Evolutionary conservation across 2,113 vertebrate species (phyloP).

Genomic region (Motacilla alba): DNA sequence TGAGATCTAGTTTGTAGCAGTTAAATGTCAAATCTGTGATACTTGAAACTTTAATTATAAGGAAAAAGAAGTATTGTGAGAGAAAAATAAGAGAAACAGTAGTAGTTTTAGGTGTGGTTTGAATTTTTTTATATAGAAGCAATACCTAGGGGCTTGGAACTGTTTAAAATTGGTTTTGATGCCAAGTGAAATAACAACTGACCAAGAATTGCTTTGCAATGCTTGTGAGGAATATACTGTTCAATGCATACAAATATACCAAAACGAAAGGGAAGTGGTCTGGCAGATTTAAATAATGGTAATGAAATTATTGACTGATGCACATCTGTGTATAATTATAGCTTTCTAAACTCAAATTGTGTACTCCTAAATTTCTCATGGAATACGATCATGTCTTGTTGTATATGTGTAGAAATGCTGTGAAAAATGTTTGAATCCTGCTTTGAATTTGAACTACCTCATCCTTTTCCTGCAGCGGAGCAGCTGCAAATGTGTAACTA

Average conservation of each 20-base stretch:
- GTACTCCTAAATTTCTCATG: not conserved
- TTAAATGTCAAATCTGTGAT: slow-evolving; percentile 43
- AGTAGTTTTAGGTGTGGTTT: not conserved
- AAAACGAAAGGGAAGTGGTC: not conserved
- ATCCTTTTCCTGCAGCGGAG: not conserved
- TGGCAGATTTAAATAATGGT: not conserved
- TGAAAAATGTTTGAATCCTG: not conserved
- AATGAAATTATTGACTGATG: not conserved
- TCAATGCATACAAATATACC: not conserved
- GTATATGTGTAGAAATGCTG: not conserved
- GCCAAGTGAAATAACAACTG: not conserved
- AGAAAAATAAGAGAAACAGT: not conserved
- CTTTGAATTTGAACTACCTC: not conserved
- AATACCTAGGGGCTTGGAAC: not conserved
- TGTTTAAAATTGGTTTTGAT: not conserved
- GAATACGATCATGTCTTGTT: not conserved
- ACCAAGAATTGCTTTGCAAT: not conserved
- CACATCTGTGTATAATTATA: not conserved
- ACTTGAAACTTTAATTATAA: not conserved
- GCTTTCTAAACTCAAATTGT: not conserved
- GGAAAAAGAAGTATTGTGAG: not conserved
- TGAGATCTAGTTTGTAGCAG: not conserved
- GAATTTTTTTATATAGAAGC: not conserved
- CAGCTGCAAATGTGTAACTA: not conserved
- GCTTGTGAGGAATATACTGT: not conserved